phyloP scores from a whole-genome alignment of 1,140 invertebrate species.

The Apis cerana region DNA sequence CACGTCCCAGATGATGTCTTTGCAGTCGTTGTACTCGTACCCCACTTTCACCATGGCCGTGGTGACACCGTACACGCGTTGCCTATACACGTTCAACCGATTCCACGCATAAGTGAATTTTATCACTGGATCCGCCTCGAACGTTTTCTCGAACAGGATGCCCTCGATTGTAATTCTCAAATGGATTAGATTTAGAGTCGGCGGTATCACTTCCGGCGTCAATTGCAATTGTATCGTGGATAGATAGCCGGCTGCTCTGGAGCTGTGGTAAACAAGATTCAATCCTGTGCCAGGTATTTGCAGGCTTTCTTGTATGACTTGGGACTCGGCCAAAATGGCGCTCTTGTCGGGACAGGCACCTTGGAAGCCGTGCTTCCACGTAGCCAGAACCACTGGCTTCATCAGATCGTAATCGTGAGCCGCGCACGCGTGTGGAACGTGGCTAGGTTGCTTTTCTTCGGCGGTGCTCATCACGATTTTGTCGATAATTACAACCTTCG shows the following conservation, averaged over 20 bases:
- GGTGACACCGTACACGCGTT: constrained; percentile 95
- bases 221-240: constrained; percentile 97
- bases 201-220: constrained; percentile 92
- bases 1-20: constrained; percentile 96
- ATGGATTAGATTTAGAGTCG: constrained; percentile 92
- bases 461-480: constrained; percentile 92
- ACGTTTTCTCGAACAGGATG: constrained; percentile 94
- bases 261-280: constrained; percentile 97
- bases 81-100: constrained; percentile 96
- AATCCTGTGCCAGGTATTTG: constrained; percentile 95
- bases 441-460: constrained; percentile 86
- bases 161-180: constrained; percentile 96
- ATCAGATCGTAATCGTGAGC: constrained; percentile 96
- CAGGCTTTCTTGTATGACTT: constrained; percentile 96
- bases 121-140: constrained; percentile 97
- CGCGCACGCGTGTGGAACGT: constrained; percentile 89
- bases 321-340: constrained; percentile 96
- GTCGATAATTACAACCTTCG: constrained; percentile 93
- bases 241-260: constrained; percentile 93
- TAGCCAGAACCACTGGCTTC: constrained; percentile 96
- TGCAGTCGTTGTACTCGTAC: constrained; percentile 96
- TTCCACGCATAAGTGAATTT: constrained; percentile 99
- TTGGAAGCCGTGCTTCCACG: constrained; percentile 98
- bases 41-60: constrained; percentile 97
- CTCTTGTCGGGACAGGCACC: constrained; percentile 95